These are phyloP conservation scores for Panthera tigris DNA, from an alignment of 2,113 vertebrate genomes.

Conservation along the genomic window DNA sequence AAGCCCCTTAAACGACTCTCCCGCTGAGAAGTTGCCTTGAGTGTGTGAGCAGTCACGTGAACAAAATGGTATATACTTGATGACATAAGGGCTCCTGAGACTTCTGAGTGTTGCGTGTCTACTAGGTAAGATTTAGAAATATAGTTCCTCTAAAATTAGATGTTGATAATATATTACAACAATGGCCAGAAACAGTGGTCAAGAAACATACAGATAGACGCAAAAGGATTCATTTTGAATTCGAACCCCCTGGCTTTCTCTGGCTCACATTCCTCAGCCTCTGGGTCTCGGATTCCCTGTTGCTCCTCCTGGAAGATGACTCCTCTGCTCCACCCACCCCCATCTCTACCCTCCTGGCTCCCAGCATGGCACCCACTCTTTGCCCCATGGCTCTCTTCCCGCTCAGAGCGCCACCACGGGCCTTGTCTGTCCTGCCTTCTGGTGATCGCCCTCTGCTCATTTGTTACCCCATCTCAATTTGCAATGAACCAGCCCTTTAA, in stretches of 20 bases:
- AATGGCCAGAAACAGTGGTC: neutral
- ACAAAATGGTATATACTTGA: neutral
- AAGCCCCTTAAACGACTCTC: neutral
- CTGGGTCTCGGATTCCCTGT: neutral
- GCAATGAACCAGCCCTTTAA: neutral
- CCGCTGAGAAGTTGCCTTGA: neutral
- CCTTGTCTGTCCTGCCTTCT: neutral
- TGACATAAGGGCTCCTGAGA: neutral
- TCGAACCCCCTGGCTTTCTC: neutral
- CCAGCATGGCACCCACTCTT: neutral
- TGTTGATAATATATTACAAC: neutral
- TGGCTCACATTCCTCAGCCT: neutral
- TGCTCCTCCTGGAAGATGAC: neutral
- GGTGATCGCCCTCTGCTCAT: fast-evolving
- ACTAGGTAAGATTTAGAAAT: neutral
- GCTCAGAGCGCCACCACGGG: neutral
- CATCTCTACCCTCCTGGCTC: fast-evolving
- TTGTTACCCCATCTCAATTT: neutral
- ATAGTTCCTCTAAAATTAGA: neutral
- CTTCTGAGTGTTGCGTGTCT: neutral
- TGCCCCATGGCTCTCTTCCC: neutral
- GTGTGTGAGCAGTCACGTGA: neutral
- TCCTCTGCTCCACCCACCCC: neutral
- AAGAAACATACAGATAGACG: neutral
- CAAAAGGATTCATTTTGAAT: neutral